These are phyloP conservation scores for Pollenia angustigena DNA, from an alignment of 2,888 invertebrate species.

Conservation along the genomic window DNA sequence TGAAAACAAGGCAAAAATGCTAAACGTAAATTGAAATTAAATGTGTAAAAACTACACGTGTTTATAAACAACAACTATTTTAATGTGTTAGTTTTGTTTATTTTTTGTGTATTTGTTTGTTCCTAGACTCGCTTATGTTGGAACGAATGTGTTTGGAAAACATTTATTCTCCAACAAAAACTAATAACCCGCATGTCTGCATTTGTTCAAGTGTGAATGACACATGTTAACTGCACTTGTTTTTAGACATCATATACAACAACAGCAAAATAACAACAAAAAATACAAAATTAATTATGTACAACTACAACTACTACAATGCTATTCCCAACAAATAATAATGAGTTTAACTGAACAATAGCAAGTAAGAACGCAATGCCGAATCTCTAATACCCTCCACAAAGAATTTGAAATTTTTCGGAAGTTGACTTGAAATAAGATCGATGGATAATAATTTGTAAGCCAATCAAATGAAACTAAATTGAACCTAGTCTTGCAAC, in stretches of 20 bases:
- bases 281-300: slow-evolving; percentile 33
- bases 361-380: too few species aligned
- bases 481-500: too few species aligned
- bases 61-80: background rate
- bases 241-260: slow-evolving; percentile 55
- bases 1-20: background rate
- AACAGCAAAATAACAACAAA: background rate
- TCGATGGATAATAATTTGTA: too few species aligned
- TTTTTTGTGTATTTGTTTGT: background rate
- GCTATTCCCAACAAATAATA: slow-evolving; percentile 39
- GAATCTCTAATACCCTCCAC: too few species aligned
- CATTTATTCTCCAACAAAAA: slow-evolving; percentile 36
- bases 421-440: too few species aligned
- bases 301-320: slow-evolving; percentile 40
- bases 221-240: slow-evolving; percentile 61
- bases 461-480: too few species aligned
- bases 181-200: slow-evolving; percentile 67
- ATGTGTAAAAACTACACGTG: slow-evolving; percentile 1
- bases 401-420: too few species aligned
- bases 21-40: background rate
- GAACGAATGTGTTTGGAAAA: background rate
- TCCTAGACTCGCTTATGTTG: background rate
- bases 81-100: slow-evolving; percentile 11
- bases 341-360: slow-evolving; percentile 35
- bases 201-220: slow-evolving; percentile 68